Evolutionary conservation across 2,888 invertebrate species (phyloP).

Genomic region (Chouioia cunea): DNA sequence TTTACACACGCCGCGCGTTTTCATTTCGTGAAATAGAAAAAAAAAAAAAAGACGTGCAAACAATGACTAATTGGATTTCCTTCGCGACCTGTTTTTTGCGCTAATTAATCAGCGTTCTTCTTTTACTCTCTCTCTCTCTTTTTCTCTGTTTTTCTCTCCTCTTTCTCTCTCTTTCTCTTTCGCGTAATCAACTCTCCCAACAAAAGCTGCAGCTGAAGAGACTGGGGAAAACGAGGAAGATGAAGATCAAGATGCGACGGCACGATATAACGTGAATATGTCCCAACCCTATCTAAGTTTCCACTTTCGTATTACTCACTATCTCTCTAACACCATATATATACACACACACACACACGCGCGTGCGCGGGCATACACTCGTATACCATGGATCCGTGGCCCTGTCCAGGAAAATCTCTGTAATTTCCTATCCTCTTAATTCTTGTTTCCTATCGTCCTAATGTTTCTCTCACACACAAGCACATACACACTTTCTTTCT

Average conservation of each 20-base stretch:
- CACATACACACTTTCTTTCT: not conserved
- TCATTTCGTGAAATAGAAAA: not conserved
- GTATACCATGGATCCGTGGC: not conserved
- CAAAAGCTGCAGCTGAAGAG: constrained; percentile 37
- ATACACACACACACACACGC: no score
- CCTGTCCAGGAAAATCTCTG: constrained; percentile 11
- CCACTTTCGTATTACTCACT: not conserved
- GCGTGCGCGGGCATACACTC: no score
- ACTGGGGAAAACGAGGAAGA: not conserved
- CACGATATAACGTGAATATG: constrained; percentile 12
- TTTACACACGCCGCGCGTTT: no score
- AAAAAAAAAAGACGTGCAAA: not conserved
- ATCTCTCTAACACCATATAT: no score
- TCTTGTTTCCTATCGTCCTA: not conserved
- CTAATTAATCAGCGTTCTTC: constrained; percentile 7
- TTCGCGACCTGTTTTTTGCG: constrained; percentile 1
- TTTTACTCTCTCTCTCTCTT: constrained; percentile 45
- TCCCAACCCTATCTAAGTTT: constrained; percentile 6
- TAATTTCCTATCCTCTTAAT: not conserved
- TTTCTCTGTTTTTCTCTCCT: no score
- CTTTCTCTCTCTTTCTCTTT: constrained; percentile 44
- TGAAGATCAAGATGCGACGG: constrained; percentile 32
- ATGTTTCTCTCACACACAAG: not conserved
- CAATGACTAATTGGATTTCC: no score
- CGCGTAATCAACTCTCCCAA: constrained; percentile 65